Conservation (phyloP, 2,113 vertebrate genomes). For the Psilopogon haemacephalus region DNA sequence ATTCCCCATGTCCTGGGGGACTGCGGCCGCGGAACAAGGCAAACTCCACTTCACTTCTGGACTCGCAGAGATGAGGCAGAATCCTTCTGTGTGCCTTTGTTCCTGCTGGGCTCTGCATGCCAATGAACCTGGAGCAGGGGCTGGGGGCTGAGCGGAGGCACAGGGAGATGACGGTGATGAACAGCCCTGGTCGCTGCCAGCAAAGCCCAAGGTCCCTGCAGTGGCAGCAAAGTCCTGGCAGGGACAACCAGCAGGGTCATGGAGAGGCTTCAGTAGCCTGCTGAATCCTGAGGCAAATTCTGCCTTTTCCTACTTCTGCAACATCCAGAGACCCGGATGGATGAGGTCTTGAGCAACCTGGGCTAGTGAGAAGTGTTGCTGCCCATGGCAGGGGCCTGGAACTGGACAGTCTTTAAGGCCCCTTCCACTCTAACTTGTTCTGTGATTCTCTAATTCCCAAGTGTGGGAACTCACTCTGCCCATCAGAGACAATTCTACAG, state of each 20-base stretch:
- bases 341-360: too few species aligned
- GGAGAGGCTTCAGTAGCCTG: background rate
- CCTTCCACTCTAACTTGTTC: too few species aligned
- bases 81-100: background rate
- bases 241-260: background rate
- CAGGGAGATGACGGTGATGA: background rate
- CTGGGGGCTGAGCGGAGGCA: fast-evolving
- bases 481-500: background rate
- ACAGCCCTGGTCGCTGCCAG: fast-evolving
- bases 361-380: too few species aligned
- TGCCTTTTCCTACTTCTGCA: background rate
- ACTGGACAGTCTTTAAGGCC: too few species aligned
- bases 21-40: slow-evolving; percentile 21
- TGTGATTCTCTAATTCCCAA: background rate
- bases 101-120: background rate
- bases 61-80: background rate
- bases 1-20: slow-evolving; percentile 62
- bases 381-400: too few species aligned
- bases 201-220: fast-evolving
- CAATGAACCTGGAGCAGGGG: fast-evolving
- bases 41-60: background rate
- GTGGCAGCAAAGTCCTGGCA: background rate
- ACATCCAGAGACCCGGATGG: background rate
- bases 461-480: fast-evolving
- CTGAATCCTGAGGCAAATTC: background rate